A percentile compares a stretch with the other conserved stretches of the same genome.
Evolutionary conservation across 53 echinoderm and acorn worm genomes (phyloP).

Genomic region (Luidia sarsii): DNA sequence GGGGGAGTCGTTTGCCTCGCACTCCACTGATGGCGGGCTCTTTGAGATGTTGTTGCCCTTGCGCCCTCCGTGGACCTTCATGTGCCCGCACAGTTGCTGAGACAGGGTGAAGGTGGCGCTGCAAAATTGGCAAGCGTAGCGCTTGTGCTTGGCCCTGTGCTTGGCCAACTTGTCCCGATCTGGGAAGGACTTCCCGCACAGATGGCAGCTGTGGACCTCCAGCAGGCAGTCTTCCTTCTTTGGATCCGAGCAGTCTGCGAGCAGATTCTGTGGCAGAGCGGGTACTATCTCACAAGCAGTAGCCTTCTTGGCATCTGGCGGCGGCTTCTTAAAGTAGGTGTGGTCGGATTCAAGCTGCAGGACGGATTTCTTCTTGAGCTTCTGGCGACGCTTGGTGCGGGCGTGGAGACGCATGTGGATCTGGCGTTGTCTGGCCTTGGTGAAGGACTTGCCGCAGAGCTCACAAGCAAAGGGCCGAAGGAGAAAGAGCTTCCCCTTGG

Average conservation of each 20-base stretch:
- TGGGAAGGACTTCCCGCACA: conserved; percentile 47
- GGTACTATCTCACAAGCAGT: too few species aligned
- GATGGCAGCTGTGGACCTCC: conserved; percentile 48
- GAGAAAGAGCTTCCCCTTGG: conserved; percentile 8
- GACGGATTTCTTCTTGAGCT: conserved; percentile 23
- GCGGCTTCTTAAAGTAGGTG: conserved; percentile 39
- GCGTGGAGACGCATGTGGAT: conserved; percentile 14
- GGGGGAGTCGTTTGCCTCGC: too few species aligned
- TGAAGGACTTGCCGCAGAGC: conserved; percentile 28
- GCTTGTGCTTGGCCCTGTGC: conserved; percentile 61
- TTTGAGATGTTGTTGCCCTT: background rate
- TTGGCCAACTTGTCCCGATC: conserved; percentile 54
- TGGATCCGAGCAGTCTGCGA: too few species aligned
- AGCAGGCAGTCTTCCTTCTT: background rate
- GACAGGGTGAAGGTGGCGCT: background rate
- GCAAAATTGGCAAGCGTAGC: conserved; percentile 43
- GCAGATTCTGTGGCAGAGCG: too few species aligned
- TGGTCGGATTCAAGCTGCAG: conserved; percentile 28
- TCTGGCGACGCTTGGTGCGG: background rate
- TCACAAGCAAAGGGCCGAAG: conserved; percentile 23
- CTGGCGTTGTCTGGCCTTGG: background rate
- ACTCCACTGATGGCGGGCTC: too few species aligned
- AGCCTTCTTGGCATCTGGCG: background rate
- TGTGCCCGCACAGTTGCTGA: conserved; percentile 52
- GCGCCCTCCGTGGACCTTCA: conserved; percentile 26